Evolutionary conservation across 2,797 vertebrate genomes (phyloP).

Genomic region (Centropyge bicolor): DNA sequence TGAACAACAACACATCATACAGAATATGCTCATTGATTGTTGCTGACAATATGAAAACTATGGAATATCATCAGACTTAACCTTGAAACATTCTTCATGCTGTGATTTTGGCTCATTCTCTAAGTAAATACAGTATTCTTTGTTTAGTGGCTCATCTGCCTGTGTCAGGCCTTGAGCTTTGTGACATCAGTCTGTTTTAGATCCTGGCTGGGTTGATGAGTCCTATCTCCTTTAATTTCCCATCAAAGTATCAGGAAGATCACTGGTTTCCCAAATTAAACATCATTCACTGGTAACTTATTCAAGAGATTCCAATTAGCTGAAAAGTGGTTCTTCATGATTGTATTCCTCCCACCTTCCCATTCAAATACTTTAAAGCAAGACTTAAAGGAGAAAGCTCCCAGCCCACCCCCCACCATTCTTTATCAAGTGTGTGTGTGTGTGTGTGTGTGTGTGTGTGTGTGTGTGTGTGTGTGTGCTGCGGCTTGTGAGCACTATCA

Average conservation of each 20-base stretch:
- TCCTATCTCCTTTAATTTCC: slow-evolving; percentile 90
- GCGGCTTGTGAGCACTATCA: slow-evolving; percentile 83
- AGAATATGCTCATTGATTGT: background rate
- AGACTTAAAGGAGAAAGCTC: slow-evolving; percentile 76
- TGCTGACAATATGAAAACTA: background rate
- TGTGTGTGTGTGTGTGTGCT: slow-evolving; percentile 75
- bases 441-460: slow-evolving; percentile 75
- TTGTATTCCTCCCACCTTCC: slow-evolving; percentile 79
- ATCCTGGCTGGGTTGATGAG: slow-evolving; percentile 88
- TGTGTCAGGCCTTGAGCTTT: slow-evolving; percentile 7
- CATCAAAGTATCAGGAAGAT: slow-evolving; percentile 90
- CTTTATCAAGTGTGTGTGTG: slow-evolving; percentile 74
- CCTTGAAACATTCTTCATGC: background rate
- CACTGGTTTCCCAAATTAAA: slow-evolving; percentile 91
- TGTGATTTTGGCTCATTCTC: background rate
- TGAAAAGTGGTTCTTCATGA: slow-evolving; percentile 88
- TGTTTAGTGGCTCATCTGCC: slow-evolving; percentile 1
- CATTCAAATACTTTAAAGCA: slow-evolving; percentile 88
- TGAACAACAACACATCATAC: background rate
- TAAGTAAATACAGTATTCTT: background rate
- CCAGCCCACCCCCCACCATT: slow-evolving; percentile 49
- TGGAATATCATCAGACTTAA: background rate
- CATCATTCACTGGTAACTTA: slow-evolving; percentile 91
- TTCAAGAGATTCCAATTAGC: slow-evolving; percentile 93
- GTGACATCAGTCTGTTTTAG: slow-evolving; percentile 76